Evolutionary conservation across 1,140 invertebrate species (phyloP), one percentile per base, ranked within the genome.

Genomic region (Subanguina moxae): DNA sequence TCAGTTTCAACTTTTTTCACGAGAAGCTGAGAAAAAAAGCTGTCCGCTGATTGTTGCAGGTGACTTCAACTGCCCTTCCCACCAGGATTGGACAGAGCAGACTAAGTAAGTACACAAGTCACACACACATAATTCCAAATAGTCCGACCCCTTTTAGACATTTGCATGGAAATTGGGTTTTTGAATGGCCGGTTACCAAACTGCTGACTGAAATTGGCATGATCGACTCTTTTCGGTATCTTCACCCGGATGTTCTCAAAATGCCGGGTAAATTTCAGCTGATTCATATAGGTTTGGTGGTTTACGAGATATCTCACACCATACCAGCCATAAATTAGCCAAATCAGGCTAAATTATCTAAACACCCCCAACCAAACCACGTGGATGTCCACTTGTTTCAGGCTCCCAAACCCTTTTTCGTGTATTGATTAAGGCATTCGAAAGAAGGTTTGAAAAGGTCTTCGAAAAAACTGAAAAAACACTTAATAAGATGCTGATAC

Each of bases 151-250:
- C 11, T 67, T 25, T 52, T 1, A 67, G 66, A 19, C 42, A 65
- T 42, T 67, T 69, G 59, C 66, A 67, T 38, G 59, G 59, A 67
- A 43, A 45, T 9, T 70, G 45, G 3, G 57, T 56, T 30, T 15
- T 72, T 15, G 45, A 73, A 62, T 71, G 69, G 69, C 69, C 69
- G 0, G 69, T 57, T 1, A 71, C 69, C 8, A 73, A 71, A 30
- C 13, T 69, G n/a, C 57, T 71, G 23, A 32, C 43, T 15, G 65
- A 64, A 25, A 42, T 28, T n/a, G 70, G 67, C 17, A 38, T 62
- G 5, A 15, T 64, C 21, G 69, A 71, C 30, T 62, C 69, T 8
- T 71, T 71, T 52, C 65, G 69, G 13, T 28, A 62, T 15, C 25
- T 71, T 25, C 68, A 62, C 30, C 68, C 67, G 5, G 25, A 71